Evolutionary conservation across 2,797 vertebrate species (phyloP), one percentile per base, ranked within the genome.

Genomic region (Sebastes trivittatus): DNA sequence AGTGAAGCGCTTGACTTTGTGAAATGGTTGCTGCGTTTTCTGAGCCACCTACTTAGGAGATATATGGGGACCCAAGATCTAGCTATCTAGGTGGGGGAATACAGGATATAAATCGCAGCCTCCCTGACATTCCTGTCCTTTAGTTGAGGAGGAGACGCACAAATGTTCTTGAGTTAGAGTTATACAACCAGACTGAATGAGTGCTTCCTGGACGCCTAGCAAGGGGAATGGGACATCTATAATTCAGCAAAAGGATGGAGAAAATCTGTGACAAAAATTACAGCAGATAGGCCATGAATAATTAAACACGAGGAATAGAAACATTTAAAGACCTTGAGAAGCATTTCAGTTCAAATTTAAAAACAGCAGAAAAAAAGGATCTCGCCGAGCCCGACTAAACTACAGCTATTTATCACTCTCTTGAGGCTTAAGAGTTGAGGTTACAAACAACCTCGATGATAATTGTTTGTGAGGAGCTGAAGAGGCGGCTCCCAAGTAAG

Each of bases 211-310:
- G 90, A 91, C 18, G 87, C 83, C 80, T 73, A 29, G 84, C 74
- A 67, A 74, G 81, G 84, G 86, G 89, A 88, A 82, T 69, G 84
- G 85, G 84, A 69, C 91, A 95, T 95, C 88, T 92, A 95, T 95
- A 95, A 95, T 95, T 95, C 89, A 95, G 89, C 78, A 87, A 93
- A 93, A 89, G 89, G 91, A 92, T 85, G 91, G 85, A 85, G 90
- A 91, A 93, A 93, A 92, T 93, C 88, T 85, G 93, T 91, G 93
- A 92, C 89, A 93, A 90, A 94, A 93, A 95, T 93, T 94, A 95
- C 93, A 92, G 89, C 91, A 89, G 93, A 93, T 93, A 94, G 93
- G 80, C 84, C 69, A 87, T 94, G 84, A 95, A 94, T 95, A 89
- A 93, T 94, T 93, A 89, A 95, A 89, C 86, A 73, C 3, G 30